A percentile compares a stretch with the other conserved stretches of the same genome.
These are phyloP conservation scores for Hycleus cichorii DNA, from an alignment of 1,140 invertebrate species.

Conservation along the genomic window DNA sequence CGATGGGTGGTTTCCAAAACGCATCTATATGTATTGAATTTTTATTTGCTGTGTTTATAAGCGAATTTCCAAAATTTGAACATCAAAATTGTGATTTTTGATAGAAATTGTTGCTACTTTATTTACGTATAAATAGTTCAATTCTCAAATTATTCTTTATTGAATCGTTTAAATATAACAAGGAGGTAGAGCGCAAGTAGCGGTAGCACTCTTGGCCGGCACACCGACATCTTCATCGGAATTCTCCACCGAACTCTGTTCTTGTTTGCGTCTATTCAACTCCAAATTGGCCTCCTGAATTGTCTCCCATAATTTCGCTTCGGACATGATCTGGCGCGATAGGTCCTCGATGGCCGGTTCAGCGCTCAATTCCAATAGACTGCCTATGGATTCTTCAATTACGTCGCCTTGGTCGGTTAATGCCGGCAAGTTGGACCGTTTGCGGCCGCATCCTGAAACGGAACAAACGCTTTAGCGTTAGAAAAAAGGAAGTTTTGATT, in stretches of 20 bases:
- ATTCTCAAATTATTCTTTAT: too few relatives aligned
- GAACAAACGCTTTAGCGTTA: background rate
- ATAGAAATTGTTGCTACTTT: too few relatives aligned
- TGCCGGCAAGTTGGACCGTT: constrained; percentile 49
- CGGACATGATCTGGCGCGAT: constrained; percentile 64
- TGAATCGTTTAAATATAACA: constrained; percentile 33
- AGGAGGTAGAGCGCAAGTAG: constrained; percentile 34
- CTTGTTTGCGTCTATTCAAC: constrained; percentile 51
- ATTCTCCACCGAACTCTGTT: constrained; percentile 29
- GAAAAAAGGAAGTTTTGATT: too few relatives aligned
- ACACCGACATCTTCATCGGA: constrained; percentile 20
- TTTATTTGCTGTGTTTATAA: too few relatives aligned
- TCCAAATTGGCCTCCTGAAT: constrained; percentile 66
- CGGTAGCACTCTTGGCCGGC: constrained; percentile 26
- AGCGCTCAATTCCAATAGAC: constrained; percentile 55
- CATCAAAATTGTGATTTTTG: too few relatives aligned
- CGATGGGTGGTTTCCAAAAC: too few relatives aligned
- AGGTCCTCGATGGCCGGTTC: constrained; percentile 64
- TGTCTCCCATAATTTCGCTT: constrained; percentile 69
- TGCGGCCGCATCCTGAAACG: constrained; percentile 56
- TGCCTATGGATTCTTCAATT: constrained; percentile 53
- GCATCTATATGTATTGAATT: too few relatives aligned
- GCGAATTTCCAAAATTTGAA: too few relatives aligned
- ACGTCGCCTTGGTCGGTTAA: constrained; percentile 37
- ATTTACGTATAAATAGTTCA: too few relatives aligned